These are phyloP conservation scores for Oscheius sp. DNA, from an alignment of 2,888 invertebrate species.

Conservation along the genomic window DNA sequence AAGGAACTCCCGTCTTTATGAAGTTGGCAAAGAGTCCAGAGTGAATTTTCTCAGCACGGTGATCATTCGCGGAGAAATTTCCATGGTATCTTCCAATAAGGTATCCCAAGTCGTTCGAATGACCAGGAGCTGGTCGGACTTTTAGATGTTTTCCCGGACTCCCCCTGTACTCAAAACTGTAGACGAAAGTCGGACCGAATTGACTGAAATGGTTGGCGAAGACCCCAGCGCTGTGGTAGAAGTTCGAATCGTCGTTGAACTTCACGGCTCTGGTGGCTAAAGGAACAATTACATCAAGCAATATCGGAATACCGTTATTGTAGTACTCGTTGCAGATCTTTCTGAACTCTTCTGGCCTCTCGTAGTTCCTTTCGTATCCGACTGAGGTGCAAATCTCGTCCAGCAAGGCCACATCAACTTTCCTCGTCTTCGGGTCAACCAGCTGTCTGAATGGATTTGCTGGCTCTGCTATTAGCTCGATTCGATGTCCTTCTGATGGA, in stretches of 20 bases:
- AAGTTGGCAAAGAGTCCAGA: slow-evolving; percentile 8
- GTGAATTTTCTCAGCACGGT: slow-evolving; percentile 1
- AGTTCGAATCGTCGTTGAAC: slow-evolving; percentile 14
- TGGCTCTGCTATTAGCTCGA: no score
- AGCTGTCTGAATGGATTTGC: background rate
- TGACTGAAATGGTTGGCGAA: slow-evolving; percentile 1
- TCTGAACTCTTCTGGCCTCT: slow-evolving; percentile 8
- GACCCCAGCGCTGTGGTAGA: background rate
- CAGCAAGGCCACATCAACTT: background rate
- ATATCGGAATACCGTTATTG: background rate
- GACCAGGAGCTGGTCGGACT: background rate
- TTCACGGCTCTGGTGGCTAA: slow-evolving; percentile 4
- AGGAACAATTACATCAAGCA: background rate
- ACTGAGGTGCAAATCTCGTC: background rate
- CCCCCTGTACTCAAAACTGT: background rate
- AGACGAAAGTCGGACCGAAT: background rate
- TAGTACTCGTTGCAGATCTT: slow-evolving; percentile 16
- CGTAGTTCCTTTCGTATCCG: slow-evolving; percentile 19
- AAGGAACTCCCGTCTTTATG: background rate
- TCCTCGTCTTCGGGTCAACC: background rate
- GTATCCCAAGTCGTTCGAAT: background rate
- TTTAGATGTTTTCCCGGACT: slow-evolving; percentile 6
- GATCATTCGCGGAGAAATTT: background rate
- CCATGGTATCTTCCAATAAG: background rate
- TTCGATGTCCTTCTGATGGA: no score